phyloP scores from a whole-genome alignment of 2,888 invertebrate species.

The Chydorus sphaericus region DNA sequence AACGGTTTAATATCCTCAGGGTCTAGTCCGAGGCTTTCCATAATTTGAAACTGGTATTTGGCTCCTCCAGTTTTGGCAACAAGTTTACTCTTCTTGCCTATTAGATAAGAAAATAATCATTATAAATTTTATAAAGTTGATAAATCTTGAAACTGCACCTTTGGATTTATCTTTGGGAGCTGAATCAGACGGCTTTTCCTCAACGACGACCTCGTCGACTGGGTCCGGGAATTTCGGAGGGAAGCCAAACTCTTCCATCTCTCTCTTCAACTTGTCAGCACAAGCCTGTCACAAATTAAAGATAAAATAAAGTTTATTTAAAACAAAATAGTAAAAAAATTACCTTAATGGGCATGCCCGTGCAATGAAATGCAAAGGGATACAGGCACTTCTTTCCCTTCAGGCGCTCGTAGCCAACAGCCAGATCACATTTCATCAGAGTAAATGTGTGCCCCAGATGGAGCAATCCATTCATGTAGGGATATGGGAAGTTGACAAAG shows the following conservation, averaged over 20 bases:
- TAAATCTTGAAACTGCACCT: slow-evolving; percentile 55
- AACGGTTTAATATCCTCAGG: slow-evolving; percentile 89
- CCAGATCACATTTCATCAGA: slow-evolving; percentile 93
- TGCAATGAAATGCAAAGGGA: slow-evolving; percentile 97
- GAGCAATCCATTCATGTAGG: slow-evolving; percentile 97
- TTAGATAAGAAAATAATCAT: slow-evolving; percentile 21
- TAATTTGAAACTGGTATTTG: slow-evolving; percentile 98
- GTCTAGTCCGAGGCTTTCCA: slow-evolving; percentile 75
- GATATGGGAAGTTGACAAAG: slow-evolving; percentile 89
- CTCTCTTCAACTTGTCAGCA: slow-evolving; percentile 89
- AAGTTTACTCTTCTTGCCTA: slow-evolving; percentile 60
- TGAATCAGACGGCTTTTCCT: slow-evolving; percentile 33
- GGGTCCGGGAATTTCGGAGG: slow-evolving; percentile 72
- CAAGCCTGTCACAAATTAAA: slow-evolving; percentile 60
- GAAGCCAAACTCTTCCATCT: slow-evolving; percentile 79
- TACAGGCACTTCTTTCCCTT: slow-evolving; percentile 82
- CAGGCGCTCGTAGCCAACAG: slow-evolving; percentile 76
- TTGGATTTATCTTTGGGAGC: slow-evolving; percentile 70
- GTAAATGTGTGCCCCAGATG: slow-evolving; percentile 97
- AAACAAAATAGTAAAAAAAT: background rate
- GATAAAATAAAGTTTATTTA: slow-evolving; percentile 25
- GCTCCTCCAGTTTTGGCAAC: slow-evolving; percentile 74
- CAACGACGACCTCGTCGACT: slow-evolving; percentile 33
- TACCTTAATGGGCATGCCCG: slow-evolving; percentile 95
- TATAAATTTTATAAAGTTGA: background rate